Percentiles rank a stretch among this genome's conserved stretches.
phyloP scores from a whole-genome alignment of 1,140 invertebrate species.

The Portunus trituberculatus region DNA sequence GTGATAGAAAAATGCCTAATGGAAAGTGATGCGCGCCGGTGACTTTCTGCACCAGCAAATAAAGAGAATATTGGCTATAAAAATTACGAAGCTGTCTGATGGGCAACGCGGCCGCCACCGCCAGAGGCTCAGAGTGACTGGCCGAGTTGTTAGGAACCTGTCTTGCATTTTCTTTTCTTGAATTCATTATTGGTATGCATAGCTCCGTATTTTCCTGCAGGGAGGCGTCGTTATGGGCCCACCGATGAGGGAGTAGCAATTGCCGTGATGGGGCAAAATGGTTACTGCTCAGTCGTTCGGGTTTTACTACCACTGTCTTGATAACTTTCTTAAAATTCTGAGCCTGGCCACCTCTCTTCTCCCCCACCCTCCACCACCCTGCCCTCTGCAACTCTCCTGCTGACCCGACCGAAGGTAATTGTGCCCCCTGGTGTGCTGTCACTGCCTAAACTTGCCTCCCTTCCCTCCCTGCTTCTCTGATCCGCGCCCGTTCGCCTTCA shows the following conservation, averaged over 20 bases:
- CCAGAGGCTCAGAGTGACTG: neutral
- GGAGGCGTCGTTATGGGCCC: neutral
- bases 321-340: neutral
- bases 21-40: neutral
- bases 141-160: neutral
- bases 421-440: neutral
- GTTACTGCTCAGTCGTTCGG: neutral
- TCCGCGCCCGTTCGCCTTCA: neutral
- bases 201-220: neutral
- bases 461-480: neutral
- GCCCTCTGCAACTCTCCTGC: neutral
- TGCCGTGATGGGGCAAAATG: neutral
- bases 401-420: slow-evolving; percentile 3
- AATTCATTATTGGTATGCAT: neutral
- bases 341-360: neutral
- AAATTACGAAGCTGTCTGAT: neutral
- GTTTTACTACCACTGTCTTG: neutral
- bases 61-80: neutral
- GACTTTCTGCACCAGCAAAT: neutral
- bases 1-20: neutral
- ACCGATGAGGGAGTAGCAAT: neutral
- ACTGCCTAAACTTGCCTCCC: neutral
- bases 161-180: neutral
- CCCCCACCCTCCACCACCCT: neutral
- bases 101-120: neutral